Evolutionary conservation across 2,888 invertebrate species (phyloP), one percentile per base, ranked within the genome.

Genomic region (Lapara coniferarum): DNA sequence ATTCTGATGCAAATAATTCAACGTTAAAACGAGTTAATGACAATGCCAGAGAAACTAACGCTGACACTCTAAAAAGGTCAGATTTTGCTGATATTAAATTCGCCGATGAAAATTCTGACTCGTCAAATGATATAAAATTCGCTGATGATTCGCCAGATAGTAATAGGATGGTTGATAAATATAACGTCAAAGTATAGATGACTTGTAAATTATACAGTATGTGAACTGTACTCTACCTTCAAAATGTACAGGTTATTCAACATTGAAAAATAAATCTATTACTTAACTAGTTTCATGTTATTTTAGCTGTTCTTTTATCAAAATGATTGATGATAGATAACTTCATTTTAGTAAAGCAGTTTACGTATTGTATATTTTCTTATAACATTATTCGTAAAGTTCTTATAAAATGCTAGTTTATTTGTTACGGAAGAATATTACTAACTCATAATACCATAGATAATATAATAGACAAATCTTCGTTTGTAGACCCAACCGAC

Each of bases 91-190:
- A 96, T 76, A 95, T 97, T 66, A 95, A 95, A 80, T 97, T 95
- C 82, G 97, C 95, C 10, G 97, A 97, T 79, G 96, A 96, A 52
- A 95, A 95, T 75, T 95, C 95, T 0, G 95, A 95, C 79, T 92
- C 93, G 37, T 94, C 94, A 0, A 90, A 88, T 72, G 93, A 94
- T 76, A 92, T 93, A 8, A 91, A 90, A 77, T 93, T 91, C 74
- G 92, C 89, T 14, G 94, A 92, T 70, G 93, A 92, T 75, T 93
- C 93, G 1, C 92, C 93, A 1, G 93, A 93, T 77, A 92, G 92
- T 77, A 93, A 93, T 83, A 87, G 85, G 73, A 74, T 92, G 73
- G 81, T 84, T 74, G 92, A 92, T 75, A 90, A 85, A 78, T 91
- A 88, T 79, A 88, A 92, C 79, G 83, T 91, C 73, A 89, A 83